Evolutionary conservation across 2,888 invertebrate species (phyloP).

Genomic region (Troides aeacus): DNA sequence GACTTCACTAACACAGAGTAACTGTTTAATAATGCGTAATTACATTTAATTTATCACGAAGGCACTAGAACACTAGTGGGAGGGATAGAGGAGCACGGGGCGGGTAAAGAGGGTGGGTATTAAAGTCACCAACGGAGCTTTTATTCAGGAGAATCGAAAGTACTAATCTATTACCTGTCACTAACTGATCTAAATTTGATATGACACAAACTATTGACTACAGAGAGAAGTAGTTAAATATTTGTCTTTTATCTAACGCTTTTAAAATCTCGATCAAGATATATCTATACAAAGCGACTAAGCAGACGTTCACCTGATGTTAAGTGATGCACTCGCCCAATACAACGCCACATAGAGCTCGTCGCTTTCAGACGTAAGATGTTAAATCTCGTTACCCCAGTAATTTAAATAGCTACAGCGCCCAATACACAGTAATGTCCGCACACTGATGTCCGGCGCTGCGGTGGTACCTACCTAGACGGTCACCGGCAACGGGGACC

Average conservation of each 20-base stretch:
- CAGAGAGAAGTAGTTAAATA: constrained; percentile 36
- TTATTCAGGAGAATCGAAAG: constrained; percentile 14
- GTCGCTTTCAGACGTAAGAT: too few species aligned
- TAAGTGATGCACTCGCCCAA: too few species aligned
- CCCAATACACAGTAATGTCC: too few species aligned
- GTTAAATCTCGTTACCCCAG: too few species aligned
- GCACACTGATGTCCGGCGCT: too few species aligned
- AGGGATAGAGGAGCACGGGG: constrained; percentile 40
- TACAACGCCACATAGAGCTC: too few species aligned
- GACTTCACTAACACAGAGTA: constrained; percentile 70
- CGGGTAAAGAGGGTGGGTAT: background rate
- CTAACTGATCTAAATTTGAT: constrained; percentile 30
- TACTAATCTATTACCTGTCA: constrained; percentile 8
- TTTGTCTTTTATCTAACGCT: constrained; percentile 37
- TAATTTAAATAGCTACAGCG: too few species aligned
- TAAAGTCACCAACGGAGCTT: background rate
- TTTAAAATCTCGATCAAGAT: constrained; percentile 31
- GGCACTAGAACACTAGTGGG: constrained; percentile 75
- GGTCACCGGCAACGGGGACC: too few species aligned
- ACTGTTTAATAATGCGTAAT: constrained; percentile 46
- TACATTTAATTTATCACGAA: constrained; percentile 47
- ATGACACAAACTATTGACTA: constrained; percentile 29
- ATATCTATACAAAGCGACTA: background rate
- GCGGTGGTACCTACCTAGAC: too few species aligned
- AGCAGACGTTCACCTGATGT: too few species aligned